These are phyloP conservation scores for Campoplex nolae DNA, from an alignment of 2,888 invertebrate species.

Conservation along the genomic window DNA sequence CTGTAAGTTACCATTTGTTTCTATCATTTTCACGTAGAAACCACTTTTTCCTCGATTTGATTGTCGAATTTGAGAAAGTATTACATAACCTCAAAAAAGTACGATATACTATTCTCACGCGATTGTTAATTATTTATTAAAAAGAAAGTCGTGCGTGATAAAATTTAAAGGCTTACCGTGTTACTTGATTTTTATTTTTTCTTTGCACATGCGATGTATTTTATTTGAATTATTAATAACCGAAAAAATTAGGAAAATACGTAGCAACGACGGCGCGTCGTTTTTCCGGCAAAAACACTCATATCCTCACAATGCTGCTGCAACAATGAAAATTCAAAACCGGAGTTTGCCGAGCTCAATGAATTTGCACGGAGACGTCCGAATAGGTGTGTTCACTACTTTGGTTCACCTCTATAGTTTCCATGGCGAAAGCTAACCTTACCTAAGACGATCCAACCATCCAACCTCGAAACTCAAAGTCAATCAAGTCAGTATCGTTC, in stretches of 20 bases:
- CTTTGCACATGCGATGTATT: slow-evolving; percentile 1
- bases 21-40: not conserved
- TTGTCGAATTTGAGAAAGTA: not conserved
- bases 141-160: not conserved
- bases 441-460: not conserved
- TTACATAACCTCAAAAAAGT: slow-evolving; percentile 4
- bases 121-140: not conserved
- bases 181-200: not conserved
- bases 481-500: not conserved
- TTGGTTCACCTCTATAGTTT: not conserved
- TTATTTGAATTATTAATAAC: not conserved
- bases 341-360: not conserved
- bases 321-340: too few relatives aligned
- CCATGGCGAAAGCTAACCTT: not conserved
- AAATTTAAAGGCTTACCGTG: not conserved
- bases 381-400: not conserved
- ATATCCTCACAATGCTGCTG: too few relatives aligned
- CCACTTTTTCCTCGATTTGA: not conserved
- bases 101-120: not conserved
- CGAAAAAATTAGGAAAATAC: not conserved
- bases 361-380: not conserved
- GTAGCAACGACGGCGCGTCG: slow-evolving; percentile 10
- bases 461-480: not conserved
- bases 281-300: not conserved
- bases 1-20: not conserved